phyloP scores from a whole-genome alignment of 53 echinoderm and acorn worm genomes.

The Echinometra lucunter region DNA sequence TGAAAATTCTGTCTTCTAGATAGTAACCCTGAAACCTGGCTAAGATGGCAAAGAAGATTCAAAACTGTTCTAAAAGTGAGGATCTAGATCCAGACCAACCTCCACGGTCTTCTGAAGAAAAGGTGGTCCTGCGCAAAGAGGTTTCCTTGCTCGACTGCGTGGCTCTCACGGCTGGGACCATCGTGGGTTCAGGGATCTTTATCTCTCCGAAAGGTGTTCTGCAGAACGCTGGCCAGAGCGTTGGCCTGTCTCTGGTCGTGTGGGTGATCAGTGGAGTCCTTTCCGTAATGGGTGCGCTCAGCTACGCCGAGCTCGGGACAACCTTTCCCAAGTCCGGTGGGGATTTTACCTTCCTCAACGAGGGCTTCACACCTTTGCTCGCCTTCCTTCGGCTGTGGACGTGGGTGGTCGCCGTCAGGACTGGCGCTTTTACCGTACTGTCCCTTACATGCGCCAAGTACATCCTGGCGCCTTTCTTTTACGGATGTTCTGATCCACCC shows the following conservation, averaged over 20 bases:
- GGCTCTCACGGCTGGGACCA: slow-evolving; percentile 48
- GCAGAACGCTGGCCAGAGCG: slow-evolving; percentile 47
- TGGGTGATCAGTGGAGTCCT: slow-evolving; percentile 87
- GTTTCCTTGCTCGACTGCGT: slow-evolving; percentile 63
- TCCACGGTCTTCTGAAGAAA: neutral
- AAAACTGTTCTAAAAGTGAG: neutral
- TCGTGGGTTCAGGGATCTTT: slow-evolving; percentile 56
- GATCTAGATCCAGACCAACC: neutral
- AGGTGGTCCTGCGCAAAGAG: slow-evolving; percentile 55
- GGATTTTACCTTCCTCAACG: slow-evolving; percentile 85
- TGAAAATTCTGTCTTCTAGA: neutral
- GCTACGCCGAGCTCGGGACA: slow-evolving; percentile 94
- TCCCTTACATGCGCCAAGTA: slow-evolving; percentile 83
- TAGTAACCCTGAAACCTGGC: neutral
- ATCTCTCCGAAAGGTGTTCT: slow-evolving; percentile 49
- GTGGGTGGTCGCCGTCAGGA: slow-evolving; percentile 79
- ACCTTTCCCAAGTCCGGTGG: slow-evolving; percentile 91
- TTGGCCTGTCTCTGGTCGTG: slow-evolving; percentile 84
- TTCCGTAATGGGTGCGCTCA: slow-evolving; percentile 87
- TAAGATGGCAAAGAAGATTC: neutral
- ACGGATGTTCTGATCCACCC: slow-evolving; percentile 64
- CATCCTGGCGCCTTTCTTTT: slow-evolving; percentile 75
- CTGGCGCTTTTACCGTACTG: slow-evolving; percentile 80
- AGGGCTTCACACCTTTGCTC: slow-evolving; percentile 74
- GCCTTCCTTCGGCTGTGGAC: slow-evolving; percentile 90